phyloP scores from a whole-genome alignment of 2,113 vertebrate species.

The Solenodon paradoxus region DNA sequence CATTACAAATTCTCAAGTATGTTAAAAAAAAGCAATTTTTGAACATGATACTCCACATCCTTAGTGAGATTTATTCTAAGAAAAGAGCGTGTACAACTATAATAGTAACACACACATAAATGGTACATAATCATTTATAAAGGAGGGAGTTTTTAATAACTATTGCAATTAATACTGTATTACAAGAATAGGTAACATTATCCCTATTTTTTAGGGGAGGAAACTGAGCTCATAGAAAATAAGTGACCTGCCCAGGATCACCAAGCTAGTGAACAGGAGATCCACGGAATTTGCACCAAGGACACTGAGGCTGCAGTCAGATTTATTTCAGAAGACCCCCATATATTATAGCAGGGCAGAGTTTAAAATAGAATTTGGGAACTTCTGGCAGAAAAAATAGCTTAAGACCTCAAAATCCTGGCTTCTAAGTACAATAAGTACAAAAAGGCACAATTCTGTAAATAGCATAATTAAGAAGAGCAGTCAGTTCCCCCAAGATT shows the following conservation, averaged over 20 bases:
- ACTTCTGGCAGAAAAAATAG: background rate
- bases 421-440: background rate
- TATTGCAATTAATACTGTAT: background rate
- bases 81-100: background rate
- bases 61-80: too few relatives aligned
- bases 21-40: too few relatives aligned
- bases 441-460: background rate
- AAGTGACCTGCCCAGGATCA: background rate
- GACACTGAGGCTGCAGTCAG: too few relatives aligned
- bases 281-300: background rate
- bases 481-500: background rate
- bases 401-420: background rate
- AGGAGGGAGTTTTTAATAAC: background rate
- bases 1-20: too few relatives aligned
- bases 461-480: background rate
- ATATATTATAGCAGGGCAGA: background rate
- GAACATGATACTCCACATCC: too few relatives aligned
- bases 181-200: background rate
- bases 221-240: conserved; percentile 2
- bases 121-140: background rate
- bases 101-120: background rate
- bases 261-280: background rate
- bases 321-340: background rate
- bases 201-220: background rate
- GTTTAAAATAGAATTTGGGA: background rate